Evolutionary conservation across 1,140 invertebrate genomes (phyloP).

Genomic region (Hyles vespertilio): DNA sequence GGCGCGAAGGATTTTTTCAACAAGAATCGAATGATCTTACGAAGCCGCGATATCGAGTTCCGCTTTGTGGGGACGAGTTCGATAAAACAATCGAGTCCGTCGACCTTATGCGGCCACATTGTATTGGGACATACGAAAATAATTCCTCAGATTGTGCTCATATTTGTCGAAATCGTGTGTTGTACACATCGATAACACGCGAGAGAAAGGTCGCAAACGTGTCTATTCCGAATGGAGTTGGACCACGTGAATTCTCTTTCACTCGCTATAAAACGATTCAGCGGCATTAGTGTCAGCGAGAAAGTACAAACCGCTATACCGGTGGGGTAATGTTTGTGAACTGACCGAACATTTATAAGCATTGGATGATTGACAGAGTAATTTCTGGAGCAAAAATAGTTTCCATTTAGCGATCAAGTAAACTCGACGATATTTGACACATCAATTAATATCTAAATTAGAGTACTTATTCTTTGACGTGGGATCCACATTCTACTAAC

Average conservation of each 20-base stretch:
- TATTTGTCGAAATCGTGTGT: slow-evolving; percentile 17
- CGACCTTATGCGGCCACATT: slow-evolving; percentile 32
- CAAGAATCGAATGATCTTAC: slow-evolving; percentile 1
- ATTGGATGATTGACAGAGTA: slow-evolving; percentile 21
- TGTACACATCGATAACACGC: slow-evolving; percentile 30
- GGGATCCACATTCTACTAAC: too few relatives aligned
- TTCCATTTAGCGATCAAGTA: too few relatives aligned
- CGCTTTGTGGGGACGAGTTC: slow-evolving; percentile 9
- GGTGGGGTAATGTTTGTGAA: slow-evolving; percentile 1
- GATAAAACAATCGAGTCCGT: slow-evolving; percentile 33
- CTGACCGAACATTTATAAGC: slow-evolving; percentile 1
- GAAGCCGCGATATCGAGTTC: background rate
- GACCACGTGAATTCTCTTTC: slow-evolving; percentile 35
- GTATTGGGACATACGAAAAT: slow-evolving; percentile 25
- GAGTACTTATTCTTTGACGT: too few relatives aligned
- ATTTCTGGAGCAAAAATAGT: slow-evolving; percentile 19
- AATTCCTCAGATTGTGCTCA: slow-evolving; percentile 12
- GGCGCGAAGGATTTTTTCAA: slow-evolving; percentile 4
- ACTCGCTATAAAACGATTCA: slow-evolving; percentile 39
- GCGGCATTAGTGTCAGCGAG: slow-evolving; percentile 23
- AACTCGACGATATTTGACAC: too few relatives aligned
- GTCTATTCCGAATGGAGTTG: slow-evolving; percentile 31
- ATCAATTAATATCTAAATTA: too few relatives aligned
- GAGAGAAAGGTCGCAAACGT: slow-evolving; percentile 30
- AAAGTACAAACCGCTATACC: slow-evolving; percentile 27